phyloP scores from a whole-genome alignment of 2,888 invertebrate genomes.

The Erpobdella octoculata region DNA sequence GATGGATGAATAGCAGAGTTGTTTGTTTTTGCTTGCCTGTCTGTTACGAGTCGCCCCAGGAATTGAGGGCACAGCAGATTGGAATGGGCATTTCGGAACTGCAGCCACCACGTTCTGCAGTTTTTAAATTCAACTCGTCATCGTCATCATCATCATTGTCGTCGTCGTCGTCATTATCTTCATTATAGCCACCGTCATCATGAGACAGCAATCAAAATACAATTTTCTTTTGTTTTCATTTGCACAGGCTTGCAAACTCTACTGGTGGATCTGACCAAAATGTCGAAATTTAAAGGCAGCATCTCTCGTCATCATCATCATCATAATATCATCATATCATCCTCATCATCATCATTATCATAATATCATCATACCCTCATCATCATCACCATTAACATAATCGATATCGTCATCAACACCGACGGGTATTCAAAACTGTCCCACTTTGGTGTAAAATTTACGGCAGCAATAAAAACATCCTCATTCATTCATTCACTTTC shows the following conservation, averaged over 20 bases:
- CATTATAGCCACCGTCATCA: not conserved
- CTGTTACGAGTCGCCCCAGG: too few species aligned
- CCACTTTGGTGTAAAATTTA: not conserved
- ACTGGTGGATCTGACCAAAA: not conserved
- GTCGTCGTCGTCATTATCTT: not conserved
- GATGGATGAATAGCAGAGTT: too few species aligned
- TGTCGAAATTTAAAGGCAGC: not conserved
- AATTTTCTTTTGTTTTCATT: not conserved
- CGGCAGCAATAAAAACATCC: not conserved
- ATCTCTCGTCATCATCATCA: not conserved
- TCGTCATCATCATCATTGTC: not conserved
- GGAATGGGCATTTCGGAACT: too few species aligned
- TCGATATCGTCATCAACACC: not conserved
- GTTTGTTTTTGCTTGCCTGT: too few species aligned
- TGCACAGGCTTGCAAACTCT: too few species aligned
- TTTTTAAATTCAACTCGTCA: too few species aligned
- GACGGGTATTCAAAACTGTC: not conserved
- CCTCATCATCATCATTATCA: not conserved
- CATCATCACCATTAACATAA: not conserved
- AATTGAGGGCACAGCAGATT: too few species aligned
- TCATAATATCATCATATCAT: not conserved
- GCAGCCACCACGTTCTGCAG: too few species aligned
- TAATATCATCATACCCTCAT: not conserved
- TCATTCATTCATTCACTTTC: too few species aligned
- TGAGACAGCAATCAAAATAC: not conserved